A percentile compares a stretch with the other conserved stretches of the same genome.
Conservation (phyloP, 2,113 vertebrate species). For the Dissostichus mawsoni region DNA sequence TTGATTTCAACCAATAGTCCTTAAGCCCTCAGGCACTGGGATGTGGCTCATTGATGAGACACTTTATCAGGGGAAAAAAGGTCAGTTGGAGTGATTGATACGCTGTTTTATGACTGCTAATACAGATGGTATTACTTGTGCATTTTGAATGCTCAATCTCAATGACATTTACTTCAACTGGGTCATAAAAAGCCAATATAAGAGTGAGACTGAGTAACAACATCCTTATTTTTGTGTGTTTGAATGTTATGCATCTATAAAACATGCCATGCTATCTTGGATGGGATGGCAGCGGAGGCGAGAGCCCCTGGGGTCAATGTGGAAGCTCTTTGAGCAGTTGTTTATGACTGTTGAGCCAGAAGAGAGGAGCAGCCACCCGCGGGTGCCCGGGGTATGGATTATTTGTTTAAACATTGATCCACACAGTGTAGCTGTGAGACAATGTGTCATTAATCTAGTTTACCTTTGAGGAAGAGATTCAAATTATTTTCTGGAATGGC, state of each 20-base stretch:
- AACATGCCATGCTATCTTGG: slow-evolving; percentile 45
- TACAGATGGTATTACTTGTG: slow-evolving; percentile 74
- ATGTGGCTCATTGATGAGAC: slow-evolving; percentile 72
- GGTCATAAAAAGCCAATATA: slow-evolving; percentile 67
- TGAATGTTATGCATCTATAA: slow-evolving; percentile 68
- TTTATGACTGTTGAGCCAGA: slow-evolving; percentile 54
- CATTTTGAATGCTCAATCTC: slow-evolving; percentile 76
- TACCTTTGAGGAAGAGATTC: slow-evolving; percentile 27
- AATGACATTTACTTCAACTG: slow-evolving; percentile 72
- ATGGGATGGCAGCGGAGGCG: slow-evolving; percentile 23
- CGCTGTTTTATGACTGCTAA: slow-evolving; percentile 74
- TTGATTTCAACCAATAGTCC: slow-evolving; percentile 75
- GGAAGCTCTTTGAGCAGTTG: slow-evolving; percentile 49
- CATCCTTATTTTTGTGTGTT: slow-evolving; percentile 71
- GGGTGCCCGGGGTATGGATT: slow-evolving; percentile 53
- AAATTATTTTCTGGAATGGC: slow-evolving; percentile 4
- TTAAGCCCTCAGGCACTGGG: slow-evolving; percentile 54
- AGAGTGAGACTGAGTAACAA: slow-evolving; percentile 65
- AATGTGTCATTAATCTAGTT: slow-evolving; percentile 41
- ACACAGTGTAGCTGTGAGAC: slow-evolving; percentile 21
- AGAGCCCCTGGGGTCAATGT: slow-evolving; percentile 48
- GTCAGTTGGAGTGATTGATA: slow-evolving; percentile 81
- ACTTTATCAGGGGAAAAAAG: slow-evolving; percentile 74
- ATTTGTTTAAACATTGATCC: slow-evolving; percentile 64
- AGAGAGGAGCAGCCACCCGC: slow-evolving; percentile 19